These are phyloP conservation scores for Chalcosyrphus nemorum DNA, from an alignment of 2,888 invertebrate species.

Conservation along the genomic window DNA sequence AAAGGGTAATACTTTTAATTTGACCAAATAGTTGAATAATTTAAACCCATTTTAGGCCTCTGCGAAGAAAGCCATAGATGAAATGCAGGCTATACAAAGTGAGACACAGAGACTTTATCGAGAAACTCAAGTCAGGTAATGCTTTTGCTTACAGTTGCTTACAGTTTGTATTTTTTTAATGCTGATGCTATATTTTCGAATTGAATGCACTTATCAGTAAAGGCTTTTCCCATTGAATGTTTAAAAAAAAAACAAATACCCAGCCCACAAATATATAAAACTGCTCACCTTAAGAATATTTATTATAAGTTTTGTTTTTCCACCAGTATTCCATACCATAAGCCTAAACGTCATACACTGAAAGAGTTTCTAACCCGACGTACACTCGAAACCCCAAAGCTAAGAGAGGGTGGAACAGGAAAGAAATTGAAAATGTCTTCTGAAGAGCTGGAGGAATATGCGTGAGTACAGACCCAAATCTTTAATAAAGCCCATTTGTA, in stretches of 20 bases:
- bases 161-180: background rate
- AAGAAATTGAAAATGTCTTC: conserved; percentile 86
- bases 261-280: no score
- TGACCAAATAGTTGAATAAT: background rate
- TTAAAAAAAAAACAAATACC: no score
- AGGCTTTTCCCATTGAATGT: no score
- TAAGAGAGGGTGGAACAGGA: conserved; percentile 73
- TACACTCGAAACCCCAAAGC: conserved; percentile 77
- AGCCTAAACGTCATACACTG: conserved; percentile 89
- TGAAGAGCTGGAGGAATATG: conserved; percentile 86
- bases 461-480: conserved; percentile 82
- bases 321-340: conserved; percentile 90
- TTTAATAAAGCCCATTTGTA: background rate
- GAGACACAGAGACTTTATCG: conserved; percentile 92
- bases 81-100: conserved; percentile 90
- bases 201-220: no score
- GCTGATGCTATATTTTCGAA: no score
- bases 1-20: conserved; percentile 35
- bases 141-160: background rate
- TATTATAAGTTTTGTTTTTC: no score
- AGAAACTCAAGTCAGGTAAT: conserved; percentile 85
- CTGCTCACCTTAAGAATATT: no score
- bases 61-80: conserved; percentile 86
- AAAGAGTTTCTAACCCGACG: conserved; percentile 88
- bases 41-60: conserved; percentile 83